Conservation (phyloP, 2,113 vertebrate genomes). For the Muntiacus reevesi region DNA sequence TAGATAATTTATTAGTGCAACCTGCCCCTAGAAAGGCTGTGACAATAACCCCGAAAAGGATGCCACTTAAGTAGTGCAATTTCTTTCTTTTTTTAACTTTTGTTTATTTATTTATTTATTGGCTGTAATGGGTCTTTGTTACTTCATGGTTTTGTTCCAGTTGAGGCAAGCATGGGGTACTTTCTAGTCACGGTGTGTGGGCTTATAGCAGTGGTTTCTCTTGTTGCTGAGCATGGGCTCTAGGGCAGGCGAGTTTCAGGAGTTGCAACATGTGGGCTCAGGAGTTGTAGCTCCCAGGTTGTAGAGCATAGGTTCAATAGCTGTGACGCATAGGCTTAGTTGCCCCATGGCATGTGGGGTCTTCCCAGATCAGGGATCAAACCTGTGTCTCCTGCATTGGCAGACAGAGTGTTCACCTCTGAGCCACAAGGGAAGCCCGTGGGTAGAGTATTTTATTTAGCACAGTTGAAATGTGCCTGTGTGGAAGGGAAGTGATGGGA, state of each 20-base stretch:
- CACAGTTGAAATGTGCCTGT: neutral
- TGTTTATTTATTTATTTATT: neutral
- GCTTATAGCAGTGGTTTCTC: neutral
- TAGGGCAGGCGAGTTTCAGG: neutral
- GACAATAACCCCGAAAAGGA: rapidly evolving
- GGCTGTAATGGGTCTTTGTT: neutral
- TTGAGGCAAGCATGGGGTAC: neutral
- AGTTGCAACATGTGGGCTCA: neutral
- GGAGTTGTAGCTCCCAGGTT: neutral
- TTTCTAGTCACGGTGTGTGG: neutral
- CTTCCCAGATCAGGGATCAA: neutral
- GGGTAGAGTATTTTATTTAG: neutral
- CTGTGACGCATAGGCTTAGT: neutral
- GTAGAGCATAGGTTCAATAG: neutral
- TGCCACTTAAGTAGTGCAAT: too few relatives aligned
- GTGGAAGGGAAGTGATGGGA: neutral
- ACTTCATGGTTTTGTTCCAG: neutral
- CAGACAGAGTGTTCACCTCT: neutral
- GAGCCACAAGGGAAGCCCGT: neutral
- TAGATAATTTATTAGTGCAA: neutral
- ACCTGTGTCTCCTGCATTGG: neutral
- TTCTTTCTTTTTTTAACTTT: neutral
- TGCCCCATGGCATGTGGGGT: neutral
- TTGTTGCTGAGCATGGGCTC: neutral
- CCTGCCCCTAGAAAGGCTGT: neutral